These are phyloP conservation scores for Abramis brama DNA, from an alignment of 2,113 vertebrate genomes.

Conservation along the genomic window DNA sequence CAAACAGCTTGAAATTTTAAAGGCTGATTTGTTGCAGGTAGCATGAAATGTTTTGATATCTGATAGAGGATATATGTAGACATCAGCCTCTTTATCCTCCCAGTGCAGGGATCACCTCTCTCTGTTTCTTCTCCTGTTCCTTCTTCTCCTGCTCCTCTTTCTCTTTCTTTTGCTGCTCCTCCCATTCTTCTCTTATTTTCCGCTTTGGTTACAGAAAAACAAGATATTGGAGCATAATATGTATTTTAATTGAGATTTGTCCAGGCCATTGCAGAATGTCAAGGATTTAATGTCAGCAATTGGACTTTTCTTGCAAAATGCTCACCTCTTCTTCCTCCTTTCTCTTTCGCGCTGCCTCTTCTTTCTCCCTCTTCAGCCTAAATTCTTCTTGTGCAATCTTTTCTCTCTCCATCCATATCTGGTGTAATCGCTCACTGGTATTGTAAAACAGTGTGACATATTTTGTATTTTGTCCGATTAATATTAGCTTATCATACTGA, in stretches of 20 bases:
- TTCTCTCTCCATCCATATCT: slow-evolving; percentile 90
- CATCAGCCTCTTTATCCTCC: slow-evolving; percentile 81
- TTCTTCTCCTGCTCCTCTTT: slow-evolving; percentile 83
- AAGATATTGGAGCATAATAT: background rate
- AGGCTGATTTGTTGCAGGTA: slow-evolving; percentile 1
- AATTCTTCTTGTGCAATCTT: slow-evolving; percentile 91
- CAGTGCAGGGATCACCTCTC: slow-evolving; percentile 91
- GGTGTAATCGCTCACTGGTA: slow-evolving; percentile 82
- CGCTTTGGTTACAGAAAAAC: slow-evolving; percentile 70
- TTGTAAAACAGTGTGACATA: background rate
- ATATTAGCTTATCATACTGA: background rate
- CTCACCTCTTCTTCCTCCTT: slow-evolving; percentile 93
- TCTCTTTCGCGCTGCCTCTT: slow-evolving; percentile 83
- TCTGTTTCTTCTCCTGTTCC: slow-evolving; percentile 87
- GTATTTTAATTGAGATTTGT: background rate
- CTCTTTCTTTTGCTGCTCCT: slow-evolving; percentile 88
- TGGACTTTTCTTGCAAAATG: too few species aligned
- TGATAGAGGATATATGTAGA: slow-evolving; percentile 81
- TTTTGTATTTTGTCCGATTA: background rate
- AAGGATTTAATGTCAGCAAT: background rate
- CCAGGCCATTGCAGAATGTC: background rate
- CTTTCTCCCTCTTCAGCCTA: slow-evolving; percentile 80
- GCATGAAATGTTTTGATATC: background rate
- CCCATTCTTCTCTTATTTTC: slow-evolving; percentile 95
- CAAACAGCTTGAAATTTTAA: background rate